Evolutionary conservation across 2,113 vertebrate genomes (phyloP).

Genomic region (Lagenorhynchus albirostris): DNA sequence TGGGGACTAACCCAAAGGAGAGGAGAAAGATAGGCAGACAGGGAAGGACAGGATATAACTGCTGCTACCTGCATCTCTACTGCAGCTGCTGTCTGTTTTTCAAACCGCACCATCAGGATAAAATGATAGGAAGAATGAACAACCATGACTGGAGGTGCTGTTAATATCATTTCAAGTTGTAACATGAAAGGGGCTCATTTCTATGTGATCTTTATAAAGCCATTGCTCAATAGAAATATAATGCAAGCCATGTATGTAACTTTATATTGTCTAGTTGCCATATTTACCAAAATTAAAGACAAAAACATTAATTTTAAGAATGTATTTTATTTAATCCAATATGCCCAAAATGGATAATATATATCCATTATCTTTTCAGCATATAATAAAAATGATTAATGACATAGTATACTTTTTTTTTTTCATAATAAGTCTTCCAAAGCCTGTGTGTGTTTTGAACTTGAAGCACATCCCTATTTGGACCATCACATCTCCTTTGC

Average conservation of each 20-base stretch:
- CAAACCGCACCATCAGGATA: background rate
- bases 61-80: accelerated
- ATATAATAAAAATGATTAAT: background rate
- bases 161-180: background rate
- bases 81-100: background rate
- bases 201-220: background rate
- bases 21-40: background rate
- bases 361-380: background rate
- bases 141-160: background rate
- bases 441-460: background rate
- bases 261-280: background rate
- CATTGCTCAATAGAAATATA: background rate
- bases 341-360: background rate
- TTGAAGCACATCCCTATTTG: background rate
- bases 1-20: accelerated
- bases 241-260: background rate
- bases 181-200: background rate
- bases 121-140: background rate
- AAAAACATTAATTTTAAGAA: background rate
- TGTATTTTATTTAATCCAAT: background rate
- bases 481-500: background rate
- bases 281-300: background rate
- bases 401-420: background rate
- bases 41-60: accelerated
- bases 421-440: background rate